Evolutionary conservation across 2,797 vertebrate genomes (phyloP).

Genomic region (Hozukius guyotensis): DNA sequence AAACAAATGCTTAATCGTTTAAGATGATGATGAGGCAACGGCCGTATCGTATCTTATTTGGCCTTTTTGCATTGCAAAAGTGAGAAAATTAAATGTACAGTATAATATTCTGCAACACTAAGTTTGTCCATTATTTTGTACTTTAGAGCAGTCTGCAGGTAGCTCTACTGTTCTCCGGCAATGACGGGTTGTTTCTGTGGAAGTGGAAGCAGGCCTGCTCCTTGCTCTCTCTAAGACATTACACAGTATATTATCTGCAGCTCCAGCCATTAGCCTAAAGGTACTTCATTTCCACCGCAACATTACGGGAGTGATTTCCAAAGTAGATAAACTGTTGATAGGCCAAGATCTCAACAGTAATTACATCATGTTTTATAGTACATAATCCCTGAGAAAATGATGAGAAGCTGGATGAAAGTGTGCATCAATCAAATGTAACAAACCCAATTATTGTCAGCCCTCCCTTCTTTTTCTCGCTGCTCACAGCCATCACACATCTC

Average conservation of each 20-base stretch:
- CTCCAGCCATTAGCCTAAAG: conserved; percentile 56
- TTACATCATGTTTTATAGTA: conserved; percentile 80
- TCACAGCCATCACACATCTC: conserved; percentile 69
- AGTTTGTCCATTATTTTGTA: neutral
- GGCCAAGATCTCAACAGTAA: conserved; percentile 73
- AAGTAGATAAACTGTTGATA: conserved; percentile 74
- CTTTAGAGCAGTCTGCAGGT: neutral
- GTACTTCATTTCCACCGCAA: conserved; percentile 50
- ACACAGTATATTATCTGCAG: conserved; percentile 52
- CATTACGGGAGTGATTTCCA: conserved; percentile 58
- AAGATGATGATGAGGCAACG: neutral
- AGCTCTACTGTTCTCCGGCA: neutral
- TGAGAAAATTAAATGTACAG: neutral
- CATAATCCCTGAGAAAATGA: conserved; percentile 76
- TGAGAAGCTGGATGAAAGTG: conserved; percentile 72
- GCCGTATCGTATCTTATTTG: neutral
- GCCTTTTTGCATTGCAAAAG: neutral
- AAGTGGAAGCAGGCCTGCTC: conserved; percentile 18
- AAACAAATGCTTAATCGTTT: neutral
- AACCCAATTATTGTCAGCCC: conserved; percentile 78
- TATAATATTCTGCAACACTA: neutral
- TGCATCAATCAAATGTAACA: conserved; percentile 80
- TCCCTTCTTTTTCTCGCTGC: conserved; percentile 55
- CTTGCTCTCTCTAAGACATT: conserved; percentile 44
- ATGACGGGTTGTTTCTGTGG: neutral